Evolutionary conservation across 2,888 invertebrate genomes (phyloP).

Genomic region (Chrysina gloriosa): DNA sequence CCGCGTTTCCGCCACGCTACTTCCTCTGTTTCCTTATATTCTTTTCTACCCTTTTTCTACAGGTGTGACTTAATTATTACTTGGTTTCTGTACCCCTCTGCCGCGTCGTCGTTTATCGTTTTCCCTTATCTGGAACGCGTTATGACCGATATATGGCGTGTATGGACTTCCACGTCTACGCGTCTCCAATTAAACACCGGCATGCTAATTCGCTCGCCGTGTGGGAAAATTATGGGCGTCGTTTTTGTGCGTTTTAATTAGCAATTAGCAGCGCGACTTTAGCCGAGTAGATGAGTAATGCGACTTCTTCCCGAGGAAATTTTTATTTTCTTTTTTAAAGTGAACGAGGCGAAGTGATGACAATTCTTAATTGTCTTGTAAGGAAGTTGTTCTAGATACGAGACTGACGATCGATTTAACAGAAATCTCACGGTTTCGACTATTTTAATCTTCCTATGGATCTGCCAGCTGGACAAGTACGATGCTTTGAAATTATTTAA

Average conservation of each 20-base stretch:
- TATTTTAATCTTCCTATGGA: too few species aligned
- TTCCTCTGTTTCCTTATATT: slow-evolving; percentile 63
- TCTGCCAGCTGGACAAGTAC: too few species aligned
- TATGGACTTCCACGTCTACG: not conserved
- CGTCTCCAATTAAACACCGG: slow-evolving; percentile 22
- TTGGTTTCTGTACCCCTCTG: slow-evolving; percentile 5
- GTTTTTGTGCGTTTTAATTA: slow-evolving; percentile 31
- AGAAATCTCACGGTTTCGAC: too few species aligned
- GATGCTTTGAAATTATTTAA: too few species aligned
- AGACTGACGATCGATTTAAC: too few species aligned
- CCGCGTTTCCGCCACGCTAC: slow-evolving; percentile 63
- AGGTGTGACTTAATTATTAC: slow-evolving; percentile 56
- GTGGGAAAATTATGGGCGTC: slow-evolving; percentile 24
- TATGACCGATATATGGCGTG: slow-evolving; percentile 3
- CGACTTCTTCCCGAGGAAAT: not conserved
- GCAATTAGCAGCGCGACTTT: slow-evolving; percentile 15
- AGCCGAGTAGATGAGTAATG: slow-evolving; percentile 14
- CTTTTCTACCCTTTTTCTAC: slow-evolving; percentile 49
- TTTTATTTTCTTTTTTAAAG: not conserved
- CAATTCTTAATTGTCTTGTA: too few species aligned
- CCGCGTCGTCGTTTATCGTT: slow-evolving; percentile 29
- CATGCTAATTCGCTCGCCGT: slow-evolving; percentile 19
- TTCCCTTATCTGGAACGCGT: slow-evolving; percentile 6
- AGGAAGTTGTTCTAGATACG: too few species aligned
- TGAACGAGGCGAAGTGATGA: not conserved